phyloP scores from a whole-genome alignment of 2,113 vertebrate species.

The Odocoileus hemionus region DNA sequence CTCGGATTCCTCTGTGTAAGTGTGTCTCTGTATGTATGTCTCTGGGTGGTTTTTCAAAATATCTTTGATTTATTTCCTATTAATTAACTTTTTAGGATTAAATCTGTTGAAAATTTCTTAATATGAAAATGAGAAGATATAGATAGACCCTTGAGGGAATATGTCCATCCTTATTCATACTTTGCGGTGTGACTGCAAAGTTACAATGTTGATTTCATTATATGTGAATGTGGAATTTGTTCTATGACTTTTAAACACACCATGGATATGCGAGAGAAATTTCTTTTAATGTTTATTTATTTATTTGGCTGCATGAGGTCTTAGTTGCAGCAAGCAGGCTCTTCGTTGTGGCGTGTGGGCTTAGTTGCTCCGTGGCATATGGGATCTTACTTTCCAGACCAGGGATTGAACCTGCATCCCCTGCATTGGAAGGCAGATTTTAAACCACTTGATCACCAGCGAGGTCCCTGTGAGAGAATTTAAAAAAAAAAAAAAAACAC shows the following conservation, averaged over 20 bases:
- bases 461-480: neutral
- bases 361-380: neutral
- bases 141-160: neutral
- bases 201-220: neutral
- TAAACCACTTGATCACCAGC: neutral
- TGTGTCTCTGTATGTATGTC: neutral
- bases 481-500: neutral
- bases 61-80: constrained; percentile 1
- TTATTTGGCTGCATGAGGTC: neutral
- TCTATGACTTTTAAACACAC: constrained; percentile 22
- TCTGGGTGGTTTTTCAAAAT: constrained; percentile 1
- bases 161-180: neutral
- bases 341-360: neutral
- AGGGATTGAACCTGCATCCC: neutral
- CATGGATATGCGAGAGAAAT: neutral
- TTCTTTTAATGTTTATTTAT: neutral
- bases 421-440: neutral
- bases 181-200: neutral
- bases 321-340: neutral
- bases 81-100: constrained; percentile 10
- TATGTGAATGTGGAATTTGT: neutral
- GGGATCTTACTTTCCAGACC: neutral
- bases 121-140: neutral
- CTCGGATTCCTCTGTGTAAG: neutral
- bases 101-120: neutral